Conservation (phyloP, 2,797 vertebrate species). For the Kryptolebias ocellatus region DNA sequence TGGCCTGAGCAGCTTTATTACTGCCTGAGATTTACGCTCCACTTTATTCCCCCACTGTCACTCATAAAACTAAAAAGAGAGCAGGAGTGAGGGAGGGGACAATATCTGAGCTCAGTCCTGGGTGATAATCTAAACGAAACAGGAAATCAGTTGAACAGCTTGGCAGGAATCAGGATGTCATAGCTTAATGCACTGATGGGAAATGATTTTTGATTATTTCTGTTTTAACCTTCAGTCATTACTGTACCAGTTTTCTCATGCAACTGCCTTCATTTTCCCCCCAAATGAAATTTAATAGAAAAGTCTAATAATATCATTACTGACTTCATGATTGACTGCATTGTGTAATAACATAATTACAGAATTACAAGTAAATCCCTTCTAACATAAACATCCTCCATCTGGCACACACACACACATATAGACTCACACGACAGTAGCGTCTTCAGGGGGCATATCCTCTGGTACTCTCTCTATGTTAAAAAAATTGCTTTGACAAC, state of each 20-base stretch:
- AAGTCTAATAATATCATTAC: constrained; percentile 8
- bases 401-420: constrained; percentile 32
- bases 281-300: constrained; percentile 12
- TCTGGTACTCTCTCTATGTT: constrained; percentile 42
- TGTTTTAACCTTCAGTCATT: constrained; percentile 63
- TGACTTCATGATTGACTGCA: constrained; percentile 4
- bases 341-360: constrained; percentile 33
- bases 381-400: constrained; percentile 46
- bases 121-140: constrained; percentile 82
- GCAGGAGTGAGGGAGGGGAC: constrained; percentile 72
- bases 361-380: constrained; percentile 20
- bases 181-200: constrained; percentile 70
- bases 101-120: constrained; percentile 66
- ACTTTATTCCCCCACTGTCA: constrained; percentile 81
- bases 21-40: constrained; percentile 79
- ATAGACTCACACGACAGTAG: constrained; percentile 29
- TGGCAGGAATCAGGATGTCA: constrained; percentile 68
- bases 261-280: constrained; percentile 5
- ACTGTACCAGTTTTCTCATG: constrained; percentile 9
- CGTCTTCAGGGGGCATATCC: constrained; percentile 45
- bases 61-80: constrained; percentile 77
- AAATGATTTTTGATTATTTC: constrained; percentile 56
- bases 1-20: constrained; percentile 83
- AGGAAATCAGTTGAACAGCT: constrained; percentile 77
- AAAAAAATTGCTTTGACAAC: constrained; percentile 63